Percentiles rank a stretch among this genome's conserved stretches.
Evolutionary conservation across 2,888 invertebrate genomes (phyloP).

Genomic region (Melolontha melolontha): DNA sequence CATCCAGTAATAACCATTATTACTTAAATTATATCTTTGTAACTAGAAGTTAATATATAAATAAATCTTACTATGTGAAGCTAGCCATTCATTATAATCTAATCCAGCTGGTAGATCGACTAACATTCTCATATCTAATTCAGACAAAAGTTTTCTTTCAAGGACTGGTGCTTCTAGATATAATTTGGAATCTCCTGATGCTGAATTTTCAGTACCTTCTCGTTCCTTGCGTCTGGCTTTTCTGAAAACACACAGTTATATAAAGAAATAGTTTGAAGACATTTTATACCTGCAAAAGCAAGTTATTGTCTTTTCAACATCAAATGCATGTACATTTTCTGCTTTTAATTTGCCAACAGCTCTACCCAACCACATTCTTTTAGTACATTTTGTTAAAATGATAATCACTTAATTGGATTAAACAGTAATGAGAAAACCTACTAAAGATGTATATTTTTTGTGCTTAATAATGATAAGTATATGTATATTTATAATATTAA

Average conservation of each 20-base stretch:
- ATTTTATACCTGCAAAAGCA: slow-evolving; percentile 80
- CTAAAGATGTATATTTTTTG: not conserved
- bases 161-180: slow-evolving; percentile 95
- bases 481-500: slow-evolving; percentile 4
- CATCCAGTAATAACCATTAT: too few relatives aligned
- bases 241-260: slow-evolving; percentile 68
- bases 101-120: slow-evolving; percentile 95
- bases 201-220: slow-evolving; percentile 77
- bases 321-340: slow-evolving; percentile 66
- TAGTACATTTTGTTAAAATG: slow-evolving; percentile 22
- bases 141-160: slow-evolving; percentile 89
- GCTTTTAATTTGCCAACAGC: slow-evolving; percentile 57
- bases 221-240: slow-evolving; percentile 97
- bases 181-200: slow-evolving; percentile 88
- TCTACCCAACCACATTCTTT: slow-evolving; percentile 59
- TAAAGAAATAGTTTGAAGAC: slow-evolving; percentile 10
- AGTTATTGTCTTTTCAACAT: slow-evolving; percentile 79
- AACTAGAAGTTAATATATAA: not conserved
- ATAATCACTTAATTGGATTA: slow-evolving; percentile 16
- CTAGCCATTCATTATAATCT: slow-evolving; percentile 99
- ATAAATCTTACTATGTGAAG: slow-evolving; percentile 89
- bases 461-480: not conserved
- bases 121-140: slow-evolving; percentile 93
- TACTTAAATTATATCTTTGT: too few relatives aligned
- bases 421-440: slow-evolving; percentile 11